Base-by-base conservation (phyloP, 2,888 invertebrate genomes). In the Aleiodes testaceus region DNA sequence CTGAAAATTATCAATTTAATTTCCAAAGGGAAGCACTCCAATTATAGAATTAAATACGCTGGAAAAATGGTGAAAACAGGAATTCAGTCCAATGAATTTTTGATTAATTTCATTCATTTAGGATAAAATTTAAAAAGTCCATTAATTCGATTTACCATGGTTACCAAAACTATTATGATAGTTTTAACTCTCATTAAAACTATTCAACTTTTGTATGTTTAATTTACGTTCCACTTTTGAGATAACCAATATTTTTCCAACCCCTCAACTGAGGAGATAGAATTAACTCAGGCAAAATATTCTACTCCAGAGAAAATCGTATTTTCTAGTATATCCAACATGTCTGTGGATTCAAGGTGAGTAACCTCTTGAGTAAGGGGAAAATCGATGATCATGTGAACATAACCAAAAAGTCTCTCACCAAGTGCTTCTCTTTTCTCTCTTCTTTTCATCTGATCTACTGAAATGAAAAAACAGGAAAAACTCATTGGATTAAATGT, bases 261-360 rank as follows among this genome's bases (percentile, higher is more conserved):
- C 66, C 64, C 72, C 68, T 55, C 26, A 52, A 73, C 47, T 45
- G 26, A 42, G 42, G 49, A 42, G 59, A 52, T 64, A 59, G 20
- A 72, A 70, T 45, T 47, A 64, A 65, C 49, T 42, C 66, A 66
- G 61, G 30, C 45, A 66, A 69, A 70, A 67, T 66, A 44, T 55
- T 69, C 44, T 64, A 52, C 59, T 69, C 22, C 47, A 69, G 67
- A 47, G 69, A 65, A 42, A 59, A 50, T 69, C 71, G 66, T 69
- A 69, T 59, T 36, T 18, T 61, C 49, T 22, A 47, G 36, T 0
- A 36, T 36, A 36, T 47, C 42, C 50, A 65, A 52, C 30, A 75
- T 75, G 75, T 69, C 76, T 49, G 75, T 74, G 59, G 71, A 76
- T 65, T 72, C 76, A 50, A 71, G 75, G 76, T 75, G 53, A 74